Conservation (phyloP, 2,888 invertebrate species). For the Gryllus longicercus region DNA sequence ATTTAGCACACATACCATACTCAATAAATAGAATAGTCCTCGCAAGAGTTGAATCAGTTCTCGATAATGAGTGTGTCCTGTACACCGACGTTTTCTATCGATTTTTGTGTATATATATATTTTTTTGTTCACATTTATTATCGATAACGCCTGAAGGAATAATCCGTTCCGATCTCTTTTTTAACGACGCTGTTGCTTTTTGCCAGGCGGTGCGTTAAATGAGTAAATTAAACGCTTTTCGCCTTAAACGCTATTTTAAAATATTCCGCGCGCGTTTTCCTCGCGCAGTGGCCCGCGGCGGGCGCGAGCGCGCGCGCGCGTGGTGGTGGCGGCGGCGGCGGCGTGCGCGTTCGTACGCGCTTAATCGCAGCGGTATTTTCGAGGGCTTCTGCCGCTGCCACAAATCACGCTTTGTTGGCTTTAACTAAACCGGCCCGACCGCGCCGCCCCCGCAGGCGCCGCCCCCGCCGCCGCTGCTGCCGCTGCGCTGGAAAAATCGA, state of each 20-base stretch:
- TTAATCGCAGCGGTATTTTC: conserved; percentile 8
- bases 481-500: not conserved
- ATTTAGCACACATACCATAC: no score
- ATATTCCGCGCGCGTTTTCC: not conserved
- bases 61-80: no score
- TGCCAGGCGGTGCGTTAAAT: not conserved
- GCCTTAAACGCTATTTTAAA: conserved; percentile 4
- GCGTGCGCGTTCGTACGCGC: not conserved
- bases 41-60: no score
- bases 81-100: not conserved
- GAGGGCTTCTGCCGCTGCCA: conserved; percentile 8
- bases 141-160: not conserved
- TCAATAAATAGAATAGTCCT: no score
- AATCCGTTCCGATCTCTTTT: not conserved
- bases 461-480: not conserved
- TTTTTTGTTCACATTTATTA: not conserved
- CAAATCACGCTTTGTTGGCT: conserved; percentile 17
- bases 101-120: not conserved
- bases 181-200: not conserved
- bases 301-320: not conserved
- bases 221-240: not conserved
- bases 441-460: not conserved
- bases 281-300: not conserved
- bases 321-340: not conserved
- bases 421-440: not conserved